A percentile compares a stretch with the other conserved stretches of the same genome.
These are phyloP conservation scores for Benitochromis conjunctus DNA, from an alignment of 2,113 vertebrate genomes.

Conservation along the genomic window DNA sequence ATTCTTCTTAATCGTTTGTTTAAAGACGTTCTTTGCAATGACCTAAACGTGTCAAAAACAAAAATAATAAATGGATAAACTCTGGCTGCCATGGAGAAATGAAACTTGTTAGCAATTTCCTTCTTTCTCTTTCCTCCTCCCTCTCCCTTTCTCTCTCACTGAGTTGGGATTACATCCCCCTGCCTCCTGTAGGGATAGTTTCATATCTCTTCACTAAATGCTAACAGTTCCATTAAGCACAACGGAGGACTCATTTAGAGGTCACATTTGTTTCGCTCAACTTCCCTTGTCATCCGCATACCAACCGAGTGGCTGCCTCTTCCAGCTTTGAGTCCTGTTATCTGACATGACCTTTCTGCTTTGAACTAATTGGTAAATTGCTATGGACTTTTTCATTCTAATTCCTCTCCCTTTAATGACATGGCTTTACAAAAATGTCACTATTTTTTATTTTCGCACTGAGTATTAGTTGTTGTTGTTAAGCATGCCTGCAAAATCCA, in stretches of 20 bases:
- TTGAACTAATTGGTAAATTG: conserved; percentile 16
- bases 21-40: neutral
- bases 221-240: conserved; percentile 59
- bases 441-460: neutral
- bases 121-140: neutral
- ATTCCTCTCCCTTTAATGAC: neutral
- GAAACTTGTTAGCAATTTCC: conserved; percentile 46
- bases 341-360: conserved; percentile 14
- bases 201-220: conserved; percentile 31
- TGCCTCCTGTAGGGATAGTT: conserved; percentile 2
- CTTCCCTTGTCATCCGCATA: conserved; percentile 38
- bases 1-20: neutral
- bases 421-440: neutral
- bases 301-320: conserved; percentile 6
- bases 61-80: conserved; percentile 44
- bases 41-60: neutral
- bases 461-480: neutral
- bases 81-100: conserved; percentile 35
- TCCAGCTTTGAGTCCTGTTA: neutral
- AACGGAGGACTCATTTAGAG: conserved; percentile 51
- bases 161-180: neutral
- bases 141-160: neutral
- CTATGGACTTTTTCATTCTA: neutral
- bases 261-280: conserved; percentile 45
- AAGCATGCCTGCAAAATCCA: neutral